Base-by-base conservation (phyloP, 2,797 vertebrate genomes). In the Apodemus agrarius region DNA sequence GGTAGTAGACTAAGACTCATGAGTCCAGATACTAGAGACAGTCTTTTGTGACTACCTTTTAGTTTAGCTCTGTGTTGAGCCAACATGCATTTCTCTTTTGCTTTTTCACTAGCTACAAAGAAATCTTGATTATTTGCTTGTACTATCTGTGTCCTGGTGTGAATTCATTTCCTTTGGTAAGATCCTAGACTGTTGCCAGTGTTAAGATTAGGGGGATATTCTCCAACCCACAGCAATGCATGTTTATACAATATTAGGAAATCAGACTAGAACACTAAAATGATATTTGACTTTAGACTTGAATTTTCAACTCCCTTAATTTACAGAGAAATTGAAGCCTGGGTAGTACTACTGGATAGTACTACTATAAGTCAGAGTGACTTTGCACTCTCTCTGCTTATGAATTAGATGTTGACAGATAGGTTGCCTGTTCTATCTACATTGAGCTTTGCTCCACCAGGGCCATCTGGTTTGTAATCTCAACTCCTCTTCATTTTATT, bases 401-500 rank as follows among this genome's bases (percentile, higher is more conserved):
- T 2, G 54, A 63, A 6, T 10, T 37, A 46, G 34, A 61, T 29
- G 14, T 11, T 4, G 46, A 43, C 59, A 72, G 8, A 49, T 19
- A 67, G 37, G 29, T 19, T 59, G 61, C 85, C 14, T 87, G 67
- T 76, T 78, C 31, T 49, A 24, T 76, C n/a, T 67, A 26, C 34
- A 29, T 0, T 4, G 46, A 78, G 7, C 2, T 37, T 94, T 93
- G 37, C 79, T 26, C 4, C 34, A 94, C 78, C 7, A 69, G 61
- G n/a, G 31, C 34, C 40, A 63, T 85, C 43, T 81, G 46, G 17
- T 52, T 80, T 91, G 82, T 72, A 89, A 92, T 57, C 11, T 34
- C n/a, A 89, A 17, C 11, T 96, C 67, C 93, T 29, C 14, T 72
- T 92, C 5, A 74, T 93, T 61, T 93, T 24, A 74, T 75, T 61